Base-by-base conservation (phyloP, 1,140 invertebrate species). In the Brachionus manjavacas region DNA sequence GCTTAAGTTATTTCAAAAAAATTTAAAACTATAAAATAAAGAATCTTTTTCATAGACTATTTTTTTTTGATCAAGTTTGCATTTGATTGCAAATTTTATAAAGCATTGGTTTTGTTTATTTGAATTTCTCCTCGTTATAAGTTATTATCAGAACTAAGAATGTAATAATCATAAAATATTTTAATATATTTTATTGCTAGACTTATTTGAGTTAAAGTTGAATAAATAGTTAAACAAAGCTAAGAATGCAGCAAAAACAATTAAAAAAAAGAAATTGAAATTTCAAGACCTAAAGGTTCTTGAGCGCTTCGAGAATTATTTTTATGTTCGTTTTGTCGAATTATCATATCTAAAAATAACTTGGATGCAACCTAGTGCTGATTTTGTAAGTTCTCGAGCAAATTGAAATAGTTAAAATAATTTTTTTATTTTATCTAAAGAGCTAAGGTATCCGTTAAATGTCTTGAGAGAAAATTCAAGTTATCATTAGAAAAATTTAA, bases 151-250 rank as follows among this genome's bases (percentile, higher is more conserved):
- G 66, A 68, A 68, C 66, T 3, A 31, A 68, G 23, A 68, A 68
- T 68, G 66, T 68, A 68, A 68, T 68, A 68, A 68, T 68, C 66
- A 68, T 68, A 68, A 68, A 68, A 68, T 68, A 68, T 68, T 68
- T 68, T 68, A 68, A 35, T 68, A 31, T 68, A 31, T 68, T 68
- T 68, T 68, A 68, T 68, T 68, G 16, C 66, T 68, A 31, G 66
- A n/a, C 31, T 31, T 31, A 60, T 31, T 68, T 31, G 14, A 68
- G 31, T 68, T 68, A 28, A 68, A 68, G 66, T 68, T 68, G 66
- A 68, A 68, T 68, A 68, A 68, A 68, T 68, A 68, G 25, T 35
- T 68, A 31, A 68, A 68, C 28, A 68, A 68, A 68, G 25, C 31
- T 31, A 31, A 68, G 66, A 68, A 68, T 28, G 28, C 12, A 68